phyloP scores from a whole-genome alignment of 2,888 invertebrate species.

The Yponomeuta cagnagella region DNA sequence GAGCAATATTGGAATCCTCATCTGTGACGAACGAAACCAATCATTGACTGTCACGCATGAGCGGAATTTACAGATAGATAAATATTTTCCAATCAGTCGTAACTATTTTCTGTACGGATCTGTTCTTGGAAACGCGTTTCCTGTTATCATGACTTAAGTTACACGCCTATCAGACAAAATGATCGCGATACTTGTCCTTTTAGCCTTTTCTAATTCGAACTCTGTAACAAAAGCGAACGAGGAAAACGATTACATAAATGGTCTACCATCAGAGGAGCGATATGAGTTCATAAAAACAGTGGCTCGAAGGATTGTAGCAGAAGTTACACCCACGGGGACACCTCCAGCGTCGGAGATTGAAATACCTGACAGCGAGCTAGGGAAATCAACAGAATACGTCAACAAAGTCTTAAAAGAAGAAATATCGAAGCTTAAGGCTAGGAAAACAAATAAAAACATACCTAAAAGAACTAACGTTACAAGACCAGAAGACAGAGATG shows the following conservation, averaged over 20 bases:
- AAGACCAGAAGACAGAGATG: constrained; percentile 12
- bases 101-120: not conserved
- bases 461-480: too few relatives aligned
- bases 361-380: constrained; percentile 38
- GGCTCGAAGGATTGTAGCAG: constrained; percentile 47
- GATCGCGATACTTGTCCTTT: not conserved
- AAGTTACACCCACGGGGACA: constrained; percentile 31
- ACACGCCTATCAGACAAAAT: not conserved
- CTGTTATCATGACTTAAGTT: not conserved
- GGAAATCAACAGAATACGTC: constrained; percentile 43
- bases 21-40: not conserved
- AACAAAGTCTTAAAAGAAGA: constrained; percentile 46
- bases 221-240: not conserved
- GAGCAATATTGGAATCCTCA: not conserved
- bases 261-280: constrained; percentile 51
- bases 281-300: constrained; percentile 47
- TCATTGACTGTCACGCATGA: not conserved
- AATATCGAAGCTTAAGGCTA: constrained; percentile 24
- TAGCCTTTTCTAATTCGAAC: not conserved
- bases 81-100: not conserved
- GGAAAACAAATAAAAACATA: not conserved
- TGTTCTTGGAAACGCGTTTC: not conserved
- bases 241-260: constrained; percentile 40
- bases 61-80: constrained; percentile 2
- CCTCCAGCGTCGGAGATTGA: constrained; percentile 31